Base-by-base conservation (phyloP, 2,888 invertebrate genomes). In the Tinea trinotella region DNA sequence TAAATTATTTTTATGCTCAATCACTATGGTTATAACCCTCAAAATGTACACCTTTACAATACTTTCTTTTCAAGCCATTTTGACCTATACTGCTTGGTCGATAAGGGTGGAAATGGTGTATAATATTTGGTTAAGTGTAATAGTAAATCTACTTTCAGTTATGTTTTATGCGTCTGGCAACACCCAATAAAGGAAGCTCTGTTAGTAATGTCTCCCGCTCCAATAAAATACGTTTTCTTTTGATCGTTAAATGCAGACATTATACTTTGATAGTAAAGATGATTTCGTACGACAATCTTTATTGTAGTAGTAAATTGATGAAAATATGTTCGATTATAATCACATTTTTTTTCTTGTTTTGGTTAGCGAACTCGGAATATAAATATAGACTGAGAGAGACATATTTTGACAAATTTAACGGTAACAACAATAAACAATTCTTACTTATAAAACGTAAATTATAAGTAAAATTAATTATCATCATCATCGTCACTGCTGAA, bases 111-210 rank as follows among this genome's bases (percentile, higher is more conserved):
- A 19, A 19, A 19, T 46, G 9, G 3, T 4, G n/a, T 46, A 19
- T 19, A 19, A 19, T 1, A 10, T 46, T 9, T 3, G 17, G n/a
- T 19, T 6, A 46, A 19, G 18, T 19, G 46, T 46, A 19, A 7
- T 46, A 17, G 46, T 46, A 46, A 73, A 75, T 72, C 73, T 70
- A 70, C 72, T 73, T 74, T 71, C 67, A 63, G 70, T 69, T 73
- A 71, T 72, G 69, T 73, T 74, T 75, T 72, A 72, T 74, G 68
- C 64, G 67, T 68, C 68, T 65, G 62, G 65, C 68, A 66, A 66
- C 64, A 69, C 67, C 69, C 67, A 64, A 67, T 69, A 68, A 68
- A 63, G 17, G 52, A 20, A 50, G 22, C 50, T 17, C 48, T 50
- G 50, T 15, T 24, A 7, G 50, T 50, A 50, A 50, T 50, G 50